Percentiles rank a stretch among this genome's conserved stretches.
phyloP scores from a whole-genome alignment of 1,140 invertebrate species.

The Philotrypesis tridentata region DNA sequence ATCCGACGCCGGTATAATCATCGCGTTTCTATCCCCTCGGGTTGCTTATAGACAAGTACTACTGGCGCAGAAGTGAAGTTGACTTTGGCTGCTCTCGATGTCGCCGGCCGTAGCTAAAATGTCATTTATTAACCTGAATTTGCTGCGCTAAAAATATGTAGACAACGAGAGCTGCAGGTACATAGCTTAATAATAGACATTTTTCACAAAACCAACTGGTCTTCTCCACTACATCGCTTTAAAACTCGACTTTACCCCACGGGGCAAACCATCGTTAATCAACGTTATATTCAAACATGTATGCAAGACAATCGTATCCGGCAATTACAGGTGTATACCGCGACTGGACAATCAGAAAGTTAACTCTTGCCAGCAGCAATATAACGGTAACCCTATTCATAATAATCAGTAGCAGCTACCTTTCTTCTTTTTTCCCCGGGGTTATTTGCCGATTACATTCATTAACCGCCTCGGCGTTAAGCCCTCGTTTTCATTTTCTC shows the following conservation, averaged over 20 bases:
- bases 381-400: not conserved
- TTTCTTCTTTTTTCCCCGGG: slow-evolving; percentile 11
- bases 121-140: not conserved
- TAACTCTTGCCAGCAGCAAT: not conserved
- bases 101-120: not conserved
- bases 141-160: not conserved
- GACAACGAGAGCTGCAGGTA: not conserved
- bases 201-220: not conserved
- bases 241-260: too few species aligned
- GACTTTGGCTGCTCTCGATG: not conserved
- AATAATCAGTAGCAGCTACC: not conserved
- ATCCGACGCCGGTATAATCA: not conserved
- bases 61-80: not conserved
- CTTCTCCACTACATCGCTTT: too few species aligned
- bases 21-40: not conserved
- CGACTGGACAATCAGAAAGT: not conserved
- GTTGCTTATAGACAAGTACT: not conserved
- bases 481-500: slow-evolving; percentile 13
- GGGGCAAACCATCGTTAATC: too few species aligned
- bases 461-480: slow-evolving; percentile 19
- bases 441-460: not conserved
- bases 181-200: not conserved
- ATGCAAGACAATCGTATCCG: not conserved
- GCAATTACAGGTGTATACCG: not conserved
- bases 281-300: not conserved